Conservation (phyloP, 1,140 invertebrate genomes). For the Hyles euphorbiae region DNA sequence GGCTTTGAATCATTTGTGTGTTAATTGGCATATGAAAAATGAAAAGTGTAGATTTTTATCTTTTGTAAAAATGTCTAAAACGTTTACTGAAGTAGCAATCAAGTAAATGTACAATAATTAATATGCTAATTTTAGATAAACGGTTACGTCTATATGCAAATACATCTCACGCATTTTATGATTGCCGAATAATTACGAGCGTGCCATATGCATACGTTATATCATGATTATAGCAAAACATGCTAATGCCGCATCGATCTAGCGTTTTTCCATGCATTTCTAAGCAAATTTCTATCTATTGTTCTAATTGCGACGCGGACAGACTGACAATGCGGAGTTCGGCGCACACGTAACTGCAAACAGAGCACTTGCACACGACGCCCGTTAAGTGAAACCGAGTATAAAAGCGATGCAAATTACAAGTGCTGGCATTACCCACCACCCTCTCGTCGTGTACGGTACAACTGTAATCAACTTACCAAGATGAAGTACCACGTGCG, state of each 20-base stretch:
- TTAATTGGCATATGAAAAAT: too few relatives aligned
- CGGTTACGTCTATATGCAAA: conserved; percentile 19
- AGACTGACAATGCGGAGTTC: conserved; percentile 53
- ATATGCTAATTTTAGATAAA: background rate
- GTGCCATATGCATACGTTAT: conserved; percentile 18
- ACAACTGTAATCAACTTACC: conserved; percentile 30
- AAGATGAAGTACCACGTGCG: conserved; percentile 68
- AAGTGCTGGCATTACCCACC: conserved; percentile 58
- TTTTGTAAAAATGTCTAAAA: too few relatives aligned
- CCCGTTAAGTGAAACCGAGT: conserved; percentile 58
- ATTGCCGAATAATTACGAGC: conserved; percentile 32
- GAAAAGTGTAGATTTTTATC: too few relatives aligned
- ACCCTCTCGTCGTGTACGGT: conserved; percentile 48
- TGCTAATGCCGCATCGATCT: conserved; percentile 23
- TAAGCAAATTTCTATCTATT: conserved; percentile 66
- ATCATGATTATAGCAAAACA: conserved; percentile 32
- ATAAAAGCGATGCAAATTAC: conserved; percentile 72
- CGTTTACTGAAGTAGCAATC: too few relatives aligned
- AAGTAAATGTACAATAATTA: too few relatives aligned
- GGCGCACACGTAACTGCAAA: conserved; percentile 53
- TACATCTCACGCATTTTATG: conserved; percentile 6
- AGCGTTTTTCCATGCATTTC: conserved; percentile 45
- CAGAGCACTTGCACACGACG: conserved; percentile 57
- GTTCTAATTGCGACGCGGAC: conserved; percentile 54
- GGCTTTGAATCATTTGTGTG: too few relatives aligned